Percentiles rank a stretch among this genome's conserved stretches.
Conservation (phyloP, 2,888 invertebrate genomes). For the Saturnia japonica region DNA sequence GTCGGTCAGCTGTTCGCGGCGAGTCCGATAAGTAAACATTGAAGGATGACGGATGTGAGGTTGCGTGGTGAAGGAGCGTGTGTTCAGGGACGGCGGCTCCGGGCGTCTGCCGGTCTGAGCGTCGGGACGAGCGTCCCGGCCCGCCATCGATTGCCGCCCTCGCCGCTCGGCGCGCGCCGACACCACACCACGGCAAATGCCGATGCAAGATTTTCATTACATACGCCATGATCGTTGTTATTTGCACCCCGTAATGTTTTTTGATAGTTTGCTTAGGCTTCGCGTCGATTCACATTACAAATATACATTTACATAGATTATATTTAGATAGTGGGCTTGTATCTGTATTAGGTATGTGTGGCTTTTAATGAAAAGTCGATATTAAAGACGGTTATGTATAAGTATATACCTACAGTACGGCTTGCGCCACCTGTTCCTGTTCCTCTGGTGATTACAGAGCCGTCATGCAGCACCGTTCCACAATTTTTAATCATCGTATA, state of each 20-base stretch:
- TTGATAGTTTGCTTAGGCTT: slow-evolving; percentile 74
- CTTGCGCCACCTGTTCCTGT: slow-evolving; percentile 61
- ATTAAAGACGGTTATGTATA: slow-evolving; percentile 48
- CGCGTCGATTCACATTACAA: slow-evolving; percentile 44
- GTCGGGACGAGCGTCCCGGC: slow-evolving; percentile 81
- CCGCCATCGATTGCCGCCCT: slow-evolving; percentile 81
- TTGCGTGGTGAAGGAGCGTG: slow-evolving; percentile 64
- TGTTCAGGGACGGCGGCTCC: slow-evolving; percentile 74
- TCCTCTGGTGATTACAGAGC: slow-evolving; percentile 54
- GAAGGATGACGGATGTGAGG: slow-evolving; percentile 67
- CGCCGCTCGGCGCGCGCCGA: slow-evolving; percentile 74
- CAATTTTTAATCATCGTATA: slow-evolving; percentile 44
- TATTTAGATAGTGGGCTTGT: slow-evolving; percentile 43
- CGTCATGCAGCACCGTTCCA: slow-evolving; percentile 48
- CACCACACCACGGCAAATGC: slow-evolving; percentile 66
- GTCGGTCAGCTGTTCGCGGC: slow-evolving; percentile 79
- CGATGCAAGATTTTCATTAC: slow-evolving; percentile 80
- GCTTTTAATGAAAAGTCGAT: slow-evolving; percentile 58
- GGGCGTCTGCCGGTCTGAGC: slow-evolving; percentile 84
- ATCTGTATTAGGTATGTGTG: slow-evolving; percentile 42
- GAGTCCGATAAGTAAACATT: slow-evolving; percentile 77
- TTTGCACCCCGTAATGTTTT: slow-evolving; percentile 81
- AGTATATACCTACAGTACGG: slow-evolving; percentile 32
- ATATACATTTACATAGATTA: slow-evolving; percentile 44
- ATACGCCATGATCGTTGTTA: slow-evolving; percentile 79